These are phyloP conservation scores for Suricata suricatta DNA, from an alignment of 2,113 vertebrate genomes.

Conservation along the genomic window DNA sequence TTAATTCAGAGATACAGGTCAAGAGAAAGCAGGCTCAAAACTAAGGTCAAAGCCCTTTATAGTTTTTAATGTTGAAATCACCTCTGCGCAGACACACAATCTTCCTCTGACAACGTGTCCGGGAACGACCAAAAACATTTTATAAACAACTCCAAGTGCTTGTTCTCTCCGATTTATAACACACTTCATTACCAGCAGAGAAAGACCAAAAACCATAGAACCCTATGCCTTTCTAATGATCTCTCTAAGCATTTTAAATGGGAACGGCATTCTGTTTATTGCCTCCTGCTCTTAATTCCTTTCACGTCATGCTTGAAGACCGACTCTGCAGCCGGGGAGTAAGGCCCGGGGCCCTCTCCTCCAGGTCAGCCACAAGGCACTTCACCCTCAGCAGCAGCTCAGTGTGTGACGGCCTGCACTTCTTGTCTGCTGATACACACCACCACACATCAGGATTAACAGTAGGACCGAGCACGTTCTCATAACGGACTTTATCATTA, in stretches of 20 bases:
- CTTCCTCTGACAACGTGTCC: neutral
- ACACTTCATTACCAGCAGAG: neutral
- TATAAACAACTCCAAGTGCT: neutral
- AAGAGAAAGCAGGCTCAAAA: conserved; percentile 37
- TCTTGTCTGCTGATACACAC: conserved; percentile 22
- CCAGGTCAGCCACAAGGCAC: neutral
- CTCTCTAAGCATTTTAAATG: neutral
- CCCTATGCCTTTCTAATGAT: neutral
- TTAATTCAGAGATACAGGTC: neutral
- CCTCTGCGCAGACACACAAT: neutral
- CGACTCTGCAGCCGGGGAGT: neutral
- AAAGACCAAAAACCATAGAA: conserved; percentile 6
- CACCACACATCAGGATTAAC: neutral
- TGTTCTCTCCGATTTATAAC: conserved; percentile 15
- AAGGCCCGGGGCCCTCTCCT: neutral
- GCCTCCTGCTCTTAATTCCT: neutral
- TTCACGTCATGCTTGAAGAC: conserved; percentile 17
- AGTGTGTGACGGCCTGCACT: neutral
- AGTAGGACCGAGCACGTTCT: neutral
- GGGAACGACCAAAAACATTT: neutral
- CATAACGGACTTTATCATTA: conserved; percentile 40
- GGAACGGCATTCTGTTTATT: neutral
- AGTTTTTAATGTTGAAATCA: neutral
- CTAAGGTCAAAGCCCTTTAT: neutral
- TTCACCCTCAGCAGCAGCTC: neutral